These are phyloP conservation scores for Sander lucioperca DNA, from an alignment of 2,113 vertebrate genomes.

Conservation along the genomic window DNA sequence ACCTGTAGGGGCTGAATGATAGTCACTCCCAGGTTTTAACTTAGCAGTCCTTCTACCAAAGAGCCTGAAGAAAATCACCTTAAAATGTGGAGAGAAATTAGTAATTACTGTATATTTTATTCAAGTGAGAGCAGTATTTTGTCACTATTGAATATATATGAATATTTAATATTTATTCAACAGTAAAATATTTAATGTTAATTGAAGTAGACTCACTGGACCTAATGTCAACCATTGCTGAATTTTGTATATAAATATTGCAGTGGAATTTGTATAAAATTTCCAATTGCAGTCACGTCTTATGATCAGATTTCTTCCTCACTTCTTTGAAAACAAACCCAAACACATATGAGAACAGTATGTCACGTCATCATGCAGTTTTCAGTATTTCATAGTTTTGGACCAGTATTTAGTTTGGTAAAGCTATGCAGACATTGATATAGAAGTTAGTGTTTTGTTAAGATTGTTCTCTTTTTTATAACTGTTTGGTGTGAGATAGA, in stretches of 20 bases:
- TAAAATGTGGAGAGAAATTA: slow-evolving; percentile 84
- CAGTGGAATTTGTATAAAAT: slow-evolving; percentile 54
- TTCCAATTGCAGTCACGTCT: slow-evolving; percentile 68
- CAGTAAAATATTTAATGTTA: slow-evolving; percentile 59
- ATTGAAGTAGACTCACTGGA: slow-evolving; percentile 56
- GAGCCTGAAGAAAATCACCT: slow-evolving; percentile 79
- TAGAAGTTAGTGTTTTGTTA: slow-evolving; percentile 42
- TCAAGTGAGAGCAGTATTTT: slow-evolving; percentile 85
- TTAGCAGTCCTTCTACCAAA: slow-evolving; percentile 63
- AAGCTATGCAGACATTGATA: slow-evolving; percentile 62
- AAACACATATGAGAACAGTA: slow-evolving; percentile 37
- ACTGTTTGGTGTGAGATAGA: slow-evolving; percentile 63
- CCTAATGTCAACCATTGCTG: slow-evolving; percentile 52
- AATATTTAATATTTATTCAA: slow-evolving; percentile 82
- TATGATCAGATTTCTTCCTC: slow-evolving; percentile 67
- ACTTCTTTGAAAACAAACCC: slow-evolving; percentile 43
- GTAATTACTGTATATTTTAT: slow-evolving; percentile 86
- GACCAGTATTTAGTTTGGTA: slow-evolving; percentile 58
- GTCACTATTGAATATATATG: slow-evolving; percentile 58
- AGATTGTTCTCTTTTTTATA: slow-evolving; percentile 19
- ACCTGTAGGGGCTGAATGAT: slow-evolving; percentile 6
- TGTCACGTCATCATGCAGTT: slow-evolving; percentile 43
- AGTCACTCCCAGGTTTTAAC: slow-evolving; percentile 51
- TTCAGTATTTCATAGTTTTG: slow-evolving; percentile 64
- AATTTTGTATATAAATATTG: slow-evolving; percentile 49